phyloP scores from a whole-genome alignment of 2,888 invertebrate genomes.

The Lithodes maja region DNA sequence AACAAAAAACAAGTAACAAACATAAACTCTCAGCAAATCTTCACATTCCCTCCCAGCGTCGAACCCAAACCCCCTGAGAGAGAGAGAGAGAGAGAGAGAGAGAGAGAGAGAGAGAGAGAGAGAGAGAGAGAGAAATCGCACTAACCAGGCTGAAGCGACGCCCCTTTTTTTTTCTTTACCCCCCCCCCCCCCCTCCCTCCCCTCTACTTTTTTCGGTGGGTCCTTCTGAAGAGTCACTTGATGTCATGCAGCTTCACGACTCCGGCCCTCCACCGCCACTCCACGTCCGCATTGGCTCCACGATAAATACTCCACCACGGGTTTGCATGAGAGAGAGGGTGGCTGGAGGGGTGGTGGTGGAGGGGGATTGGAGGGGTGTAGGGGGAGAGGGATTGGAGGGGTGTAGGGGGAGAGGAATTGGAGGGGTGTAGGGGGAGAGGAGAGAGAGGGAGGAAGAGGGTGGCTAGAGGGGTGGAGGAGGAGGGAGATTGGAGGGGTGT shows the following conservation, averaged over 20 bases:
- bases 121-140: conserved; percentile 2
- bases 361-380: not conserved
- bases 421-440: not conserved
- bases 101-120: not conserved
- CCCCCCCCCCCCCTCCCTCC: not conserved
- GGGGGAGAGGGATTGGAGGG: not conserved
- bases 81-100: no score
- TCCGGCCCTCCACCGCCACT: conserved; percentile 38
- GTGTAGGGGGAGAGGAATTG: not conserved
- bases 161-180: not conserved
- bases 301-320: conserved; percentile 38
- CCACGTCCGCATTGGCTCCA: conserved; percentile 48
- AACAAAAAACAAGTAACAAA: no score
- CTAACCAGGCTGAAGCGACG: not conserved
- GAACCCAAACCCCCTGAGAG: no score
- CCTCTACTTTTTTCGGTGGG: not conserved
- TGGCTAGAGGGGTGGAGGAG: not conserved
- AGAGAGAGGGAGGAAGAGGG: not conserved
- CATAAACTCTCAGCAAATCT: no score
- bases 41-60: no score
- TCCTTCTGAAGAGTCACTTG: conserved; percentile 34
- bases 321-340: conserved; percentile 43
- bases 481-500: not conserved
- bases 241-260: conserved; percentile 49
- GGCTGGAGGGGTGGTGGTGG: conserved; percentile 5